Evolutionary conservation across 2,797 vertebrate species (phyloP).

Genomic region (Sciurus vulgaris): DNA sequence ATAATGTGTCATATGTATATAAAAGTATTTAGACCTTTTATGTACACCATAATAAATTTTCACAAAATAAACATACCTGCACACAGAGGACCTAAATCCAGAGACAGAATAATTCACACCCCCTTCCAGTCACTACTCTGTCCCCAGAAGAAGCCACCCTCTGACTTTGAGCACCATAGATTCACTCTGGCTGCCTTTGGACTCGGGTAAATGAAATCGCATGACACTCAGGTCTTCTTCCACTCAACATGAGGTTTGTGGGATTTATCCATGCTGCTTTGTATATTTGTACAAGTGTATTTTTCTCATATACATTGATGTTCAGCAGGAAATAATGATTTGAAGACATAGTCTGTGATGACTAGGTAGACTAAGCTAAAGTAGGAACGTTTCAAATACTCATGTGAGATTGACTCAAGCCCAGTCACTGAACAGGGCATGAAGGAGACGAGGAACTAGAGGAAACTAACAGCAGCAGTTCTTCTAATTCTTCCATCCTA

Average conservation of each 20-base stretch:
- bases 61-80: not conserved
- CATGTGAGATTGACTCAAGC: not conserved
- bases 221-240: not conserved
- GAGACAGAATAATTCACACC: not conserved
- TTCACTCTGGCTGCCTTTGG: not conserved
- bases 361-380: not conserved
- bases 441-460: not conserved
- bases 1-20: not conserved
- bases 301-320: not conserved
- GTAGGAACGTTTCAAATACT: not conserved
- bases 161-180: not conserved
- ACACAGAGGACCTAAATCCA: not conserved
- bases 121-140: not conserved
- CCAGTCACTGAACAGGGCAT: not conserved
- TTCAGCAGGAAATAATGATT: conserved; percentile 7
- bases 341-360: not conserved
- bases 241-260: not conserved
- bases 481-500: not conserved
- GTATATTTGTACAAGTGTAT: not conserved
- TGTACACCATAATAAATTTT: not conserved
- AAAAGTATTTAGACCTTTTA: not conserved
- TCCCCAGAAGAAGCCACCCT: not conserved
- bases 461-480: not conserved
- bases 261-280: not conserved
- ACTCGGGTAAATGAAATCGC: not conserved